Evolutionary conservation across 2,113 vertebrate species (phyloP).

Genomic region (Mirza zaza): DNA sequence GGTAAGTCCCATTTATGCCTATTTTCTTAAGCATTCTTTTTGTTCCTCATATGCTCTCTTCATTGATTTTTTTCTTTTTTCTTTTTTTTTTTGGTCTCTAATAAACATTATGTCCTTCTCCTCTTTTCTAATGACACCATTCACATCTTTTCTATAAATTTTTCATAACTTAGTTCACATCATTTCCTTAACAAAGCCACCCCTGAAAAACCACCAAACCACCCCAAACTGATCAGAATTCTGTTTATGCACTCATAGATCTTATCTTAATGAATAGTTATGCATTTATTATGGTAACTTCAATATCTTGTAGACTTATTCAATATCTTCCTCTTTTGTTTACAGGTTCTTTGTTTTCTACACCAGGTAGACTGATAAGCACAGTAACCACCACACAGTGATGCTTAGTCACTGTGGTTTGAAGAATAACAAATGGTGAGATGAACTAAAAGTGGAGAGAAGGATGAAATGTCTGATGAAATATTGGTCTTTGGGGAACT

Average conservation of each 20-base stretch:
- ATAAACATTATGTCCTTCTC: neutral
- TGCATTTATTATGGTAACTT: accelerated
- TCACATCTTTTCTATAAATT: neutral
- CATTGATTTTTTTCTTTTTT: neutral
- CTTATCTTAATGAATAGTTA: neutral
- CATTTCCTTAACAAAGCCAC: neutral
- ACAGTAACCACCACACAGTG: accelerated
- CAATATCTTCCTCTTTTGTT: neutral
- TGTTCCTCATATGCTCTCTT: neutral
- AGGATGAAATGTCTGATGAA: neutral
- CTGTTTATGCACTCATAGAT: neutral
- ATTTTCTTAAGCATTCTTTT: no score
- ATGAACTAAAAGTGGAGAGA: neutral
- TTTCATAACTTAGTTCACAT: neutral
- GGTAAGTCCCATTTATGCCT: no score
- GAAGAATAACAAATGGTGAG: neutral
- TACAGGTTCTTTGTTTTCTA: neutral
- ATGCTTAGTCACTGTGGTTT: neutral
- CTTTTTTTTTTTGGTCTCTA: neutral
- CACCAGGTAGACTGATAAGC: neutral
- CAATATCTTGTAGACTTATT: neutral
- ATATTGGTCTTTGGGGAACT: neutral
- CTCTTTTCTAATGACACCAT: neutral
- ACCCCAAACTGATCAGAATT: neutral
- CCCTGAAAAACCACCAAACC: neutral